A percentile compares a stretch with the other conserved stretches of the same genome.
Evolutionary conservation across 2,888 invertebrate species (phyloP).

Genomic region (Hedychridium roseum): DNA sequence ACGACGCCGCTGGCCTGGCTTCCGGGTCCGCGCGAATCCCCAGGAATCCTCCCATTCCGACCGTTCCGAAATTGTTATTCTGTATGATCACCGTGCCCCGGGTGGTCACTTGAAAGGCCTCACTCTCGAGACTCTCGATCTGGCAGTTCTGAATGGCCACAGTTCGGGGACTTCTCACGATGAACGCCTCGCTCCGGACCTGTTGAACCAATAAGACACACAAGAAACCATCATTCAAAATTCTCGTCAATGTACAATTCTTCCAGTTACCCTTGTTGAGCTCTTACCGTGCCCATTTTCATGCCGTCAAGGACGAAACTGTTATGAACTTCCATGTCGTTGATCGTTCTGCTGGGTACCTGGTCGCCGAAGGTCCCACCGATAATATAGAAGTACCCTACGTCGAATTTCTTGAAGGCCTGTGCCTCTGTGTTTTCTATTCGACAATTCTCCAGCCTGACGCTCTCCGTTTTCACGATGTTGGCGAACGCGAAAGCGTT

Average conservation of each 20-base stretch:
- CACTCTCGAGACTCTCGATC: constrained; percentile 71
- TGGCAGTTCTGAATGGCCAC: constrained; percentile 71
- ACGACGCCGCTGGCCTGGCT: constrained; percentile 57
- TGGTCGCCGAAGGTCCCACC: constrained; percentile 69
- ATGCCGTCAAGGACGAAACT: constrained; percentile 74
- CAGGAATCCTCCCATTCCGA: constrained; percentile 71
- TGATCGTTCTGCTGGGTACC: constrained; percentile 77
- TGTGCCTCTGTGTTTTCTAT: constrained; percentile 73
- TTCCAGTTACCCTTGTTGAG: too few relatives aligned
- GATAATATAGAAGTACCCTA: constrained; percentile 71
- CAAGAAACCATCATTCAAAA: too few relatives aligned
- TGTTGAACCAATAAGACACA: too few relatives aligned
- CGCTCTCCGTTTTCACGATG: constrained; percentile 71
- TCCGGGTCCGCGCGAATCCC: constrained; percentile 67
- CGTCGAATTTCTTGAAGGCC: constrained; percentile 82
- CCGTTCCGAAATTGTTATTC: constrained; percentile 70
- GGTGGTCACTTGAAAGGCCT: constrained; percentile 71
- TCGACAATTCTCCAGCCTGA: constrained; percentile 71
- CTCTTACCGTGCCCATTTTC: constrained; percentile 70
- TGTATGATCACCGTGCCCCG: constrained; percentile 73
- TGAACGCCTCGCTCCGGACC: constrained; percentile 77
- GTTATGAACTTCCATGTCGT: constrained; percentile 76
- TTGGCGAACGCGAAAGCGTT: constrained; percentile 80
- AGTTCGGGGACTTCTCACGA: constrained; percentile 70
- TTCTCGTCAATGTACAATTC: too few relatives aligned